Percentiles rank a stretch among this genome's conserved stretches.
phyloP scores from a whole-genome alignment of 1,140 invertebrate genomes.

The Heliconius hewitsoni region DNA sequence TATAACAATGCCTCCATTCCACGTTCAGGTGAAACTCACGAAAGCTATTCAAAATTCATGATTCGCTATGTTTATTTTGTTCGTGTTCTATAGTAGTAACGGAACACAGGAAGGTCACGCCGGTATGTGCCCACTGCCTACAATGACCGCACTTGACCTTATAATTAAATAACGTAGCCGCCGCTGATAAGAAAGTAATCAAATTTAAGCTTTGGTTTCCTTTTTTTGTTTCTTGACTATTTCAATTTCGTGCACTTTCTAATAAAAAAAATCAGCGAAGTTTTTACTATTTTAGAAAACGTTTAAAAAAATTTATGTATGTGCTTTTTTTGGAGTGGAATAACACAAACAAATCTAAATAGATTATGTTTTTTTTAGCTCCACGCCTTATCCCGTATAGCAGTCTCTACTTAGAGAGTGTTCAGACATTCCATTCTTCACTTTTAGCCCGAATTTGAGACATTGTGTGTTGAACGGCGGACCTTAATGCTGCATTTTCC shows the following conservation, averaged over 20 bases:
- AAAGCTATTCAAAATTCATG: constrained; percentile 1
- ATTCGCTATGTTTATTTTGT: neutral
- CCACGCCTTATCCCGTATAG: neutral
- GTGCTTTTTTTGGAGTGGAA: too few relatives aligned
- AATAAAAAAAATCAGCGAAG: too few relatives aligned
- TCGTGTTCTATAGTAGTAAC: constrained; percentile 12
- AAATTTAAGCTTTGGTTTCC: neutral
- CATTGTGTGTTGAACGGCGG: too few relatives aligned
- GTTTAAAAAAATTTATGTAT: neutral
- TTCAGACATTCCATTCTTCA: neutral
- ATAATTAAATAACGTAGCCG: constrained; percentile 21
- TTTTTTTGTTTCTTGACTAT: neutral
- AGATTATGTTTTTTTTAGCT: neutral
- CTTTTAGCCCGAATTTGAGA: too few relatives aligned
- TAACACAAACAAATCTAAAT: too few relatives aligned
- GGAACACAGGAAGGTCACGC: neutral
- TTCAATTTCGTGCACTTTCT: neutral
- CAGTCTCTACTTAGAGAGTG: neutral
- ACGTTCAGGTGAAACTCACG: neutral
- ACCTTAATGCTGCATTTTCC: too few relatives aligned
- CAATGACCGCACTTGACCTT: constrained; percentile 36
- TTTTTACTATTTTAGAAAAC: neutral
- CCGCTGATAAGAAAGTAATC: neutral
- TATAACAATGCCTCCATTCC: neutral
- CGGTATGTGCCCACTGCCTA: neutral